These are phyloP conservation scores for Aricia agestis DNA, from an alignment of 1,140 invertebrate species.

Conservation along the genomic window DNA sequence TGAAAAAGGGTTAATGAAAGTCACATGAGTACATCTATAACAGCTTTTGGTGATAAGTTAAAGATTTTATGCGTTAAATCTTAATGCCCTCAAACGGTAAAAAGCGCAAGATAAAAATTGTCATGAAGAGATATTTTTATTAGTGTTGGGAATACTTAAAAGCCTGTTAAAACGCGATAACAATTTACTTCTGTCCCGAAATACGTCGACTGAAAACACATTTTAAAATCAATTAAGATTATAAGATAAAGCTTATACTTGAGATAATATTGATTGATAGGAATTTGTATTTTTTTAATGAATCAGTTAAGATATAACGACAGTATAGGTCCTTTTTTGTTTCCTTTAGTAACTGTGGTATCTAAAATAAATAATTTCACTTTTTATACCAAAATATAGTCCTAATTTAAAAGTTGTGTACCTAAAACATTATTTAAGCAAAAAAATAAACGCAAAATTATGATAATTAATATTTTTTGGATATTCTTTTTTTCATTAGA, in stretches of 20 bases:
- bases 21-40: too few relatives aligned
- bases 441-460: too few relatives aligned
- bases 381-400: too few relatives aligned
- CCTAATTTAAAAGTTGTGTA: too few relatives aligned
- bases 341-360: too few relatives aligned
- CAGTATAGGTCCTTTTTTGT: background rate
- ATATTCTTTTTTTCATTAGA: too few relatives aligned
- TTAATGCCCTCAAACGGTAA: background rate
- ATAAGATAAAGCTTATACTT: background rate
- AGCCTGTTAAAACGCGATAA: slow-evolving; percentile 14
- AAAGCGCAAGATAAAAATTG: background rate
- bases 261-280: background rate
- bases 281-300: background rate
- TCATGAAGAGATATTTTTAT: slow-evolving; percentile 6
- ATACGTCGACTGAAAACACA: slow-evolving; percentile 2
- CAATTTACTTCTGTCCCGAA: slow-evolving; percentile 6
- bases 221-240: slow-evolving; percentile 7
- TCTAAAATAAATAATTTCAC: too few relatives aligned
- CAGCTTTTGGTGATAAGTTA: background rate
- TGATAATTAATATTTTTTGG: too few relatives aligned
- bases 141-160: slow-evolving; percentile 2
- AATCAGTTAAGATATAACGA: background rate
- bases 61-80: background rate
- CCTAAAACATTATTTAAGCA: too few relatives aligned
- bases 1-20: too few relatives aligned